Percentiles rank a stretch among this genome's conserved stretches.
These are phyloP conservation scores for Chloropsis hardwickii DNA, from an alignment of 2,113 vertebrate species.

Conservation along the genomic window DNA sequence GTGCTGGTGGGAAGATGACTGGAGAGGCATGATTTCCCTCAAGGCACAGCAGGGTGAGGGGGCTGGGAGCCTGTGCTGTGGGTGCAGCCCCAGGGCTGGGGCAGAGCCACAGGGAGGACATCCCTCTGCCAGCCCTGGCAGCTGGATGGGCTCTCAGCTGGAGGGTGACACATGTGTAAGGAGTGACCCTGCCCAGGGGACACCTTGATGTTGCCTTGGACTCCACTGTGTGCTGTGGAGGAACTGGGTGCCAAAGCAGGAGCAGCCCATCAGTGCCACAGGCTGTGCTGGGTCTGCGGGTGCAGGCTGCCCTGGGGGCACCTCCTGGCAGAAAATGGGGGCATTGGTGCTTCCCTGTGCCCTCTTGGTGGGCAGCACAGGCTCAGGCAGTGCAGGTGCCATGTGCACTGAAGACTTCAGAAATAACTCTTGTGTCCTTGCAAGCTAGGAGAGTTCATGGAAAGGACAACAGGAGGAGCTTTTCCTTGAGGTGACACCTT, in stretches of 20 bases:
- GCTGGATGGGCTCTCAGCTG: neutral
- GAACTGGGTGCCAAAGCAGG: neutral
- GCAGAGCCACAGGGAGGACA: neutral
- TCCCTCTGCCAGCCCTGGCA: neutral
- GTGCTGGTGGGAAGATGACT: neutral
- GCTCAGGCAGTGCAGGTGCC: neutral
- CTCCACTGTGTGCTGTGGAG: accelerated
- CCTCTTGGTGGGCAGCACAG: neutral
- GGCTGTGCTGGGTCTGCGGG: neutral
- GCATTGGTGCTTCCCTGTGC: accelerated
- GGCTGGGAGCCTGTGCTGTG: neutral
- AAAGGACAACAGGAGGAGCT: neutral
- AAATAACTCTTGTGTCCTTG: neutral
- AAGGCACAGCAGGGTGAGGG: neutral
- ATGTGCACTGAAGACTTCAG: neutral
- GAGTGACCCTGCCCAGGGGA: neutral
- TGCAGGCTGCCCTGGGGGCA: neutral
- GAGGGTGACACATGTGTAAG: accelerated
- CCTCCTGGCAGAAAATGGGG: neutral
- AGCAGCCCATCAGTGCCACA: neutral
- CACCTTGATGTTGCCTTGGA: accelerated
- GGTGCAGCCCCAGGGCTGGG: neutral
- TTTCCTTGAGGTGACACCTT: neutral
- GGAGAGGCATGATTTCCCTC: neutral
- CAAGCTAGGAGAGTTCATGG: neutral